Evolutionary conservation across 2,888 invertebrate genomes (phyloP), one percentile per base, ranked within the genome.

Genomic region (Drosophila atroscutellata): DNA sequence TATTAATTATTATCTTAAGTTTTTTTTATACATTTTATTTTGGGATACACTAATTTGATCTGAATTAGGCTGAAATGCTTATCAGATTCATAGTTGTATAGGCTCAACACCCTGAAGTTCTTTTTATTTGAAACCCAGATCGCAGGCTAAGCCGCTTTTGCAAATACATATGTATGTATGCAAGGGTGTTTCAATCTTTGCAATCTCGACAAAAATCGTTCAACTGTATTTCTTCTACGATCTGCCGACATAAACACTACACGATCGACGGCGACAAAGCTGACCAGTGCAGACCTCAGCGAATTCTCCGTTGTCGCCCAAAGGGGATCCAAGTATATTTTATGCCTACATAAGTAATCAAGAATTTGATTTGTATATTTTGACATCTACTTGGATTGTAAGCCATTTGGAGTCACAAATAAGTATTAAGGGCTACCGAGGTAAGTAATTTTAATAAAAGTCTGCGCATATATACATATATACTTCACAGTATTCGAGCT

Each of bases 231-330:
- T 13, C 11, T 9, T 26, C 11, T 13, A n/a, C 28, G 11, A 30
- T n/a, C 28, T 30, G 4, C 5, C 8, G 20, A 24, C 9, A 13
- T 18, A 28, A 11, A 11, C 34, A 50, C 15, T 9, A 24, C 24
- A 15, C 15, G 24, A 15, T 5, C 11, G 11, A 11, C 20, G 20
- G 20, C 39, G 4, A 9, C 20, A 24, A 24, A 45, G 24, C 45
- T 15, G 15, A 15, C 8, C 4, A 24, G 26, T 50, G 58, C 47
- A 4, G 6, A n/a, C 6, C 3, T 18, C 52, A 49, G 58, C 72
- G 6, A 20, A 58, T 72, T 65, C 42, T 18, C 24, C n/a, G n/a
- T 26, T 51, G 71, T 24, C 72, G 45, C 69, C 70, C n/a, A 7
- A 11, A 37, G 32, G 24, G 32, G 9, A 8, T 30, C n/a, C 0